Conservation (phyloP, 2,113 vertebrate genomes). For the Ceyx melanurus region DNA sequence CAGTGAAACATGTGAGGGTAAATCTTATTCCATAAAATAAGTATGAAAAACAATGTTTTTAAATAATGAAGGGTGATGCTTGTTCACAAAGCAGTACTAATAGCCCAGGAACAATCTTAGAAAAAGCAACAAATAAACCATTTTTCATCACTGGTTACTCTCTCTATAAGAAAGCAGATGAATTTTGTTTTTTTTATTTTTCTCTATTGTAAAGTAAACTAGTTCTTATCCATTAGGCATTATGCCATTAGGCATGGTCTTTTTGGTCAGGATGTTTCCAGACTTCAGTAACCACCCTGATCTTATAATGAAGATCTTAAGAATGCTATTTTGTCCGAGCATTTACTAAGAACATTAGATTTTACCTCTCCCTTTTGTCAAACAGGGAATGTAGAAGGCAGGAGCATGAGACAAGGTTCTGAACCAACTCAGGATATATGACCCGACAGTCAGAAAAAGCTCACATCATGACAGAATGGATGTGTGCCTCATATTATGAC, state of each 20-base stretch:
- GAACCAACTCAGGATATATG: accelerated
- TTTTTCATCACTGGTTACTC: neutral
- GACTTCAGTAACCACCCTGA: neutral
- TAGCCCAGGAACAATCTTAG: neutral
- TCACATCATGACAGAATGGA: neutral
- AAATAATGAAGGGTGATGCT: neutral
- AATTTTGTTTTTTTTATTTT: neutral
- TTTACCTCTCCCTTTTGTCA: neutral
- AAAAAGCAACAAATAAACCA: neutral
- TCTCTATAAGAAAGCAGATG: neutral
- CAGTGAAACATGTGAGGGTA: neutral
- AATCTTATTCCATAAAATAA: neutral
- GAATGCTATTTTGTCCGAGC: neutral
- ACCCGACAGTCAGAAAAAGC: neutral
- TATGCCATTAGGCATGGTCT: neutral
- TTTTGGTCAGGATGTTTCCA: neutral
- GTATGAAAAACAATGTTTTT: neutral
- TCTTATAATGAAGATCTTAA: neutral
- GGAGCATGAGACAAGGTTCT: neutral
- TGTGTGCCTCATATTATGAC: neutral
- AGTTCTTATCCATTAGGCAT: neutral
- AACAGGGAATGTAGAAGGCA: neutral
- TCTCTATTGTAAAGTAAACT: neutral
- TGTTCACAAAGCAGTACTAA: neutral
- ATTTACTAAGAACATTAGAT: neutral